Evolutionary conservation across 2,888 invertebrate species (phyloP), one percentile per base, ranked within the genome.

Genomic region (Nysson spinosus): DNA sequence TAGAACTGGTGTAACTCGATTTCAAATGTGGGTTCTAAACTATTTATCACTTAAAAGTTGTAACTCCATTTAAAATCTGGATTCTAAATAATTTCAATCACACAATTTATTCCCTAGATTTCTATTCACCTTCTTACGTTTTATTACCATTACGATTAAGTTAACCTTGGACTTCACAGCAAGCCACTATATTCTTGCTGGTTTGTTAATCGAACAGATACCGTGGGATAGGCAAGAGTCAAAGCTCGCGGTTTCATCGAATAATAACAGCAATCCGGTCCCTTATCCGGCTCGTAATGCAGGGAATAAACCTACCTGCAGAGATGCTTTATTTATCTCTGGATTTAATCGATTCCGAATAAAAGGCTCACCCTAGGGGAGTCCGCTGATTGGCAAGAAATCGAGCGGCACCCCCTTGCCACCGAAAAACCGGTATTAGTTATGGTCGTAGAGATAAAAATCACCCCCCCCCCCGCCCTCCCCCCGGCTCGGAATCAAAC

Each of bases 371-470:
- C 54, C 58, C 50, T 60, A 24, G 58, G 55, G 34, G 51, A 26
- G 64, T 14, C 50, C 69, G 56, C 52, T 74, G 78, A 77, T 78
- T 77, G 77, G 77, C 78, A 78, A 78, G 77, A 77, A 78, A 71
- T 76, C 63, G 63, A 46, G 24, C 46, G 64, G 57, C 75, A 67
- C 60, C 66, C 71, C 58, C n/a, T 61, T 22, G 52, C 26, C 50
- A n/a, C 60, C 72, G 66, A 77, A 76, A 77, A 77, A 78, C 67
- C 69, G 68, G 77, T 72, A 78, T 77, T 74, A 78, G 73, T 72
- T 72, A 77, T 67, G 69, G 58, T 63, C n/a, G 58, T 39, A 56
- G 69, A 71, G 75, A 75, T 75, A 75, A 75, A 72, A 72, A 75
- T 67, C 42, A 60, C 62, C 67, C 46, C 65, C 66, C 50, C 40